Evolutionary conservation across 1,140 invertebrate genomes (phyloP), one percentile per base, ranked within the genome.

Genomic region (Subanguina moxae): DNA sequence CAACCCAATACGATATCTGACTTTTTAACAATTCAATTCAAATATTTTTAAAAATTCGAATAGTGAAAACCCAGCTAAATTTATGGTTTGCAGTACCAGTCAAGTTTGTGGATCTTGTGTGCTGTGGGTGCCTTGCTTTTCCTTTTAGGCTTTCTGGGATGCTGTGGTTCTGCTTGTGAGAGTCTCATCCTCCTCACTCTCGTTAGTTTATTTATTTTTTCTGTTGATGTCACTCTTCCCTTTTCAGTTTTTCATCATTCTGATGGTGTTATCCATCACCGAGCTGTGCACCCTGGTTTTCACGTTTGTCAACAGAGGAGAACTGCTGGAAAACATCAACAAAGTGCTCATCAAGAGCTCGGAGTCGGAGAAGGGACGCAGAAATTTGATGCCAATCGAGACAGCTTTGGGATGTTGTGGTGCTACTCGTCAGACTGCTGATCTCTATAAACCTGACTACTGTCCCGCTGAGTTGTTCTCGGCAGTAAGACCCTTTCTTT

Each of bases 41-140:
- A 38, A 5, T 38, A 3, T 11, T 5, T 38, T 38, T 3, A 3
- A 38, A 38, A 38, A 38, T 5, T 38, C 32, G 32, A 38, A n/a
- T n/a, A n/a, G n/a, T n/a, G n/a, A n/a, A n/a, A 32, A 23, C 13
- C 19, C 30, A 64, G 21, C 21, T 64, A 32, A 23, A 30, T 3
- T n/a, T n/a, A n/a, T n/a, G n/a, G 13, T 58, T 78, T 82, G 63
- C 62, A 80, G 78, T 81, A 81, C 46, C 70, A 81, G 79, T 80
- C 79, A 1, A 78, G 78, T 23, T 69, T 81, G 30, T 81, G 79
- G 69, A 58, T 71, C n/a, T 32, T 82, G 7, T 75, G 75, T 38
- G 80, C 67, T 9, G 74, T 82, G 25, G 80, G 78, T 38, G 80
- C 74, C 32, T 61, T 82, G 13, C 64, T 82, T 13, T 69, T 82